phyloP scores from a whole-genome alignment of 2,797 vertebrate genomes.

The Typhlichthys subterraneus region DNA sequence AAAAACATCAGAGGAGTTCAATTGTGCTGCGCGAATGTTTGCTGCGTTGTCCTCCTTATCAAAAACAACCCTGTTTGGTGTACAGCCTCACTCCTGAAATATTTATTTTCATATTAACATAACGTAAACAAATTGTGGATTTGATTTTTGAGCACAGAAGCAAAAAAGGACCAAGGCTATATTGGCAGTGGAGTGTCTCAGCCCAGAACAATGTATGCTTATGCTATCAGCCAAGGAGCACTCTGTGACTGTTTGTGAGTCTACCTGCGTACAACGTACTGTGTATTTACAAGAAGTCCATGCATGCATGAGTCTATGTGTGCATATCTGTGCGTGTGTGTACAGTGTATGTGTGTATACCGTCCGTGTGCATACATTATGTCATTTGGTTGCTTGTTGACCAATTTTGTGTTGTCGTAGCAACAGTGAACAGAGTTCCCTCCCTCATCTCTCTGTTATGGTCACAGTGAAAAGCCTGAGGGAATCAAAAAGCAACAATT shows the following conservation, averaged over 20 bases:
- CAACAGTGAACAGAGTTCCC: slow-evolving; percentile 40
- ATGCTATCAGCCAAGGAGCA: slow-evolving; percentile 33
- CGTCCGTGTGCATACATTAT: neutral
- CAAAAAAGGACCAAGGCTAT: slow-evolving; percentile 47
- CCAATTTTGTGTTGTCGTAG: slow-evolving; percentile 56
- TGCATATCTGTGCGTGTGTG: neutral
- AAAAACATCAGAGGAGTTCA: slow-evolving; percentile 76
- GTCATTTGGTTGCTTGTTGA: no score
- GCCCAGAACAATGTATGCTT: slow-evolving; percentile 41
- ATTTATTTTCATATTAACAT: slow-evolving; percentile 80
- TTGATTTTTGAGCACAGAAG: slow-evolving; percentile 68
- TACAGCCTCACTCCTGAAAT: slow-evolving; percentile 58
- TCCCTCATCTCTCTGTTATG: slow-evolving; percentile 20
- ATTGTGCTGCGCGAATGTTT: slow-evolving; percentile 71
- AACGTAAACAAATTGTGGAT: slow-evolving; percentile 78
- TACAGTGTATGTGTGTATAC: neutral
- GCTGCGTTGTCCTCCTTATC: slow-evolving; percentile 53
- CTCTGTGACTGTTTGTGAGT: slow-evolving; percentile 23
- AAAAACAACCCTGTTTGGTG: slow-evolving; percentile 49
- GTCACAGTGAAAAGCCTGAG: slow-evolving; percentile 37
- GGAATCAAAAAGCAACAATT: slow-evolving; percentile 54
- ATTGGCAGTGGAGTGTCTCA: slow-evolving; percentile 69
- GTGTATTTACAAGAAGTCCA: slow-evolving; percentile 6
- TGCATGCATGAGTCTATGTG: neutral
- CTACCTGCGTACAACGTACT: neutral